A percentile compares a stretch with the other conserved stretches of the same genome.
Evolutionary conservation across 1,140 invertebrate genomes (phyloP).

Genomic region (Onthophagus taurus): DNA sequence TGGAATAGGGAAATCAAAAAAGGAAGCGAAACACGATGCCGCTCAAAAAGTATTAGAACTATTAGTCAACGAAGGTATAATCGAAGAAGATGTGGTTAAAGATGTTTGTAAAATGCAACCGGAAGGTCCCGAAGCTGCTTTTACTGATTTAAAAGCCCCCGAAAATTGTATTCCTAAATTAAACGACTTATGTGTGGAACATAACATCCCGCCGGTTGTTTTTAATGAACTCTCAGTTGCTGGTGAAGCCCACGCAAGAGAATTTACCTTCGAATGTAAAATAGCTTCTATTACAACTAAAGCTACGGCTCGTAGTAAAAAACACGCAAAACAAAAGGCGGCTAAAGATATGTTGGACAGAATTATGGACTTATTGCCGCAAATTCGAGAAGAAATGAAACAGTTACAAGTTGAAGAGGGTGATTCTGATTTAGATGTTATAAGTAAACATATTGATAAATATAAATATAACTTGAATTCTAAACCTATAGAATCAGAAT

Average conservation of each 20-base stretch:
- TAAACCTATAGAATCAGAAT: no score
- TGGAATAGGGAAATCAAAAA: conserved; percentile 37
- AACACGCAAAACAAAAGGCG: conserved; percentile 47
- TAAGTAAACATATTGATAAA: no score
- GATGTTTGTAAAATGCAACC: conserved; percentile 18
- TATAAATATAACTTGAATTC: no score
- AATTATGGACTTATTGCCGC: no score
- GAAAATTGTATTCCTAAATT: conserved; percentile 28
- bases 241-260: conserved; percentile 60
- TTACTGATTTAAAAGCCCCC: conserved; percentile 57
- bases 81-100: conserved; percentile 17
- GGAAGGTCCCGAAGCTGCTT: conserved; percentile 35
- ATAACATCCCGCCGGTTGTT: conserved; percentile 50
- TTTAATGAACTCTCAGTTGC: conserved; percentile 55
- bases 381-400: no score
- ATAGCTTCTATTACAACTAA: conserved; percentile 49
- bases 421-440: no score
- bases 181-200: conserved; percentile 50
- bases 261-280: conserved; percentile 57
- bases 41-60: conserved; percentile 25
- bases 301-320: conserved; percentile 44
- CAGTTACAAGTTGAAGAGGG: no score
- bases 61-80: conserved; percentile 21
- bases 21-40: conserved; percentile 29
- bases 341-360: conserved; percentile 44